Evolutionary conservation across 2,113 vertebrate species (phyloP).

Genomic region (Rostratula benghalensis): DNA sequence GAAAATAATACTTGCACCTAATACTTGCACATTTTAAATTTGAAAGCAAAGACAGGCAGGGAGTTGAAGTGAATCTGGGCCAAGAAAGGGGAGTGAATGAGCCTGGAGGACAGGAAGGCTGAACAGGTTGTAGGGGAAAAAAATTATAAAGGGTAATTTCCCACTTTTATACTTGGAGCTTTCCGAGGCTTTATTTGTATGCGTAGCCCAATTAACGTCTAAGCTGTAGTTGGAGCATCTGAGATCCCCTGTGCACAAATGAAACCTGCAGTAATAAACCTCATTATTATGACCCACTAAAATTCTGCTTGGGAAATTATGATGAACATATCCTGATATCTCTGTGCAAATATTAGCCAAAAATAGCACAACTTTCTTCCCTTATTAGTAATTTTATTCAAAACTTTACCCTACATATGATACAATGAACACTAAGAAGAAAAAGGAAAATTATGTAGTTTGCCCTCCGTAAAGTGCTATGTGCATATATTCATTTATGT

Average conservation of each 20-base stretch:
- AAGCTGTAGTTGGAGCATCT: not conserved
- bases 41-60: not conserved
- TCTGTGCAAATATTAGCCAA: not conserved
- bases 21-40: not conserved
- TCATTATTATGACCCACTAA: conserved; percentile 3
- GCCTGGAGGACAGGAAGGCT: not conserved
- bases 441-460: not conserved
- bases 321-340: not conserved
- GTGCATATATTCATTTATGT: not conserved
- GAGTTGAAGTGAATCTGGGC: not conserved
- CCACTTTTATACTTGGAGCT: not conserved
- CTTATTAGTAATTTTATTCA: not conserved
- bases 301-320: not conserved
- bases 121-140: not conserved
- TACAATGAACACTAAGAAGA: not conserved
- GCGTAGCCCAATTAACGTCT: not conserved
- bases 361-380: not conserved
- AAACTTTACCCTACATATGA: not conserved
- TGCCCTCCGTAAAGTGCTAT: not conserved
- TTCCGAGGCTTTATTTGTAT: not conserved
- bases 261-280: not conserved
- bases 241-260: not conserved
- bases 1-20: not conserved
- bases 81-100: not conserved
- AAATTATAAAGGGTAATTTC: not conserved